Conservation (phyloP, 2,113 vertebrate genomes). For the Neotoma lepida region DNA sequence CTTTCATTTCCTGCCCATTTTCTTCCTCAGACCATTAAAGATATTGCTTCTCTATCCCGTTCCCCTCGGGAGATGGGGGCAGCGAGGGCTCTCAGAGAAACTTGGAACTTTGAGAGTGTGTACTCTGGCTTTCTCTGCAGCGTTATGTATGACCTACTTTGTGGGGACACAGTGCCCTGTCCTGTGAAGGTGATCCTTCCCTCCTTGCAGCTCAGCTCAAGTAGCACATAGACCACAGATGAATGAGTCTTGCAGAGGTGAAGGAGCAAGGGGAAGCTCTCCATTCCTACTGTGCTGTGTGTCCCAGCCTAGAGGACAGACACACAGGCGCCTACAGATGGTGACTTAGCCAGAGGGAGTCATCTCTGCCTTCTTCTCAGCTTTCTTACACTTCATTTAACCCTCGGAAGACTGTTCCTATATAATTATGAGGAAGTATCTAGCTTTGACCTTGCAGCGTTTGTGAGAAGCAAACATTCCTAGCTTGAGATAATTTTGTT, state of each 20-base stretch:
- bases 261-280: neutral
- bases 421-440: neutral
- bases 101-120: neutral
- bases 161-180: neutral
- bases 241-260: neutral
- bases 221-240: accelerated
- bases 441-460: neutral
- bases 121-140: neutral
- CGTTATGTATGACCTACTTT: neutral
- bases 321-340: neutral
- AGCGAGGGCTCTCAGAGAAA: neutral
- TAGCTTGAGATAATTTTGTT: constrained; percentile 10
- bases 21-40: constrained; percentile 70
- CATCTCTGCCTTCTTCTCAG: neutral
- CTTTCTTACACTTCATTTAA: neutral
- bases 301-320: neutral
- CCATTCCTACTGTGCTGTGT: too few species aligned
- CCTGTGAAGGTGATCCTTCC: neutral
- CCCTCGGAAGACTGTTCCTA: neutral
- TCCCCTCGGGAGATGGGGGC: constrained; percentile 53
- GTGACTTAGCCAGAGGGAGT: neutral
- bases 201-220: neutral
- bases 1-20: constrained; percentile 76
- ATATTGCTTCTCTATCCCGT: constrained; percentile 62
- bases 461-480: constrained; percentile 14